These are phyloP conservation scores for Sarotherodon lohbergeri DNA, from an alignment of 2,113 vertebrate species.

Conservation along the genomic window DNA sequence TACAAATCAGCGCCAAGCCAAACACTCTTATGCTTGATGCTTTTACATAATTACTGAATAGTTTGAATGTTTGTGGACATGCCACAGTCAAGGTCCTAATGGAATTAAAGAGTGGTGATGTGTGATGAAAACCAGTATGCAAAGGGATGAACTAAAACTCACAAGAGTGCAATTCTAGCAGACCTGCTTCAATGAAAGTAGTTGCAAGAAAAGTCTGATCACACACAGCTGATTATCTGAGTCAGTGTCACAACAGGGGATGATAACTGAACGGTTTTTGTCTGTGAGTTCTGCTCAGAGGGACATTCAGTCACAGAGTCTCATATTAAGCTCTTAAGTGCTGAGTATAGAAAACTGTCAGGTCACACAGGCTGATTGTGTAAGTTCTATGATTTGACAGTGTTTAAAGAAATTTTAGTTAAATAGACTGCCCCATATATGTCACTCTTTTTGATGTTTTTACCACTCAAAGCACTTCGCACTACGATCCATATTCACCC, in stretches of 20 bases:
- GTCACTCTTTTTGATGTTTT: not conserved
- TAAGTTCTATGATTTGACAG: not conserved
- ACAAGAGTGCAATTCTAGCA: not conserved
- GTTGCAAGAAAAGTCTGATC: not conserved
- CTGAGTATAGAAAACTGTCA: not conserved
- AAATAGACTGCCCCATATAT: not conserved
- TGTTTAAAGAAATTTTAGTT: not conserved
- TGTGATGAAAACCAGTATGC: not conserved
- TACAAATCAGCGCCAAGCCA: not conserved
- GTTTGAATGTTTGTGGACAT: not conserved
- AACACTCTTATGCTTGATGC: not conserved
- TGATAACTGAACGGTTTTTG: not conserved
- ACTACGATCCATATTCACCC: not conserved
- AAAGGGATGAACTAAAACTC: not conserved
- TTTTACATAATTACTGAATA: not conserved
- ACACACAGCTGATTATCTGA: conserved; percentile 21
- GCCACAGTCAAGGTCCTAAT: not conserved
- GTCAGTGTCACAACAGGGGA: not conserved
- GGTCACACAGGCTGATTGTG: not conserved
- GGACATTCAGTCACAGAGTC: not conserved
- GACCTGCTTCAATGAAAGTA: not conserved
- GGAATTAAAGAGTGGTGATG: not conserved
- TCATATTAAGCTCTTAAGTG: not conserved
- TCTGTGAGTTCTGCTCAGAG: not conserved
- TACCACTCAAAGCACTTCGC: not conserved